Conservation (phyloP, 2,888 invertebrate genomes). For the Cylindroiulus punctatus region DNA sequence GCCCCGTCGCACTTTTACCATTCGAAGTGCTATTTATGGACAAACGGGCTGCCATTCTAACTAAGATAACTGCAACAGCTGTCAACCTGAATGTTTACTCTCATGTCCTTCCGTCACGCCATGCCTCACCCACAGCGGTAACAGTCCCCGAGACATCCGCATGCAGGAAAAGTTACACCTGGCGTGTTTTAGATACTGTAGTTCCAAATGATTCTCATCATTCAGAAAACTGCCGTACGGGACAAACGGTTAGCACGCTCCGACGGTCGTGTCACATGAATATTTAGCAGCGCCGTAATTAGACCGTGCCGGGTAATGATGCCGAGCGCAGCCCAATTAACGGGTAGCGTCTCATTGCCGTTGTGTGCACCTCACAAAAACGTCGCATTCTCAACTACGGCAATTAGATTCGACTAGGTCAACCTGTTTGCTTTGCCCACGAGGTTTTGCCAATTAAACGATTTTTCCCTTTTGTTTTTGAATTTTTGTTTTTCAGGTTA, state of each 20-base stretch:
- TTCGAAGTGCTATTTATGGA: background rate
- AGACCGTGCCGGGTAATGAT: constrained; percentile 14
- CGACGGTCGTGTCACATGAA: background rate
- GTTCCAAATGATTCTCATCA: background rate
- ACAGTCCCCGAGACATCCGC: constrained; percentile 15
- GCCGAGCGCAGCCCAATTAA: background rate
- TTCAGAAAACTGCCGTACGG: background rate
- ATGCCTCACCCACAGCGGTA: background rate
- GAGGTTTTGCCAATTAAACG: background rate
- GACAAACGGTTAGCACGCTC: constrained; percentile 20
- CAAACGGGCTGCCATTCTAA: background rate
- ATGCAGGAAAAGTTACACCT: constrained; percentile 2
- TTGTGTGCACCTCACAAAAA: background rate
- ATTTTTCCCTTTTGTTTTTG: constrained; percentile 22
- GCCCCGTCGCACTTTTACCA: background rate
- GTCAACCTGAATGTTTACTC: background rate
- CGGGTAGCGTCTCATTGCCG: constrained; percentile 16
- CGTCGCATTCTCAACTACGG: background rate
- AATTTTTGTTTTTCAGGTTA: background rate
- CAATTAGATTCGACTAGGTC: background rate
- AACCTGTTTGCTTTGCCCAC: background rate
- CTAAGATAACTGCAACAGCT: constrained; percentile 15
- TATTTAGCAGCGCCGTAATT: background rate
- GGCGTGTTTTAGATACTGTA: background rate
- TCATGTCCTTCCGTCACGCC: background rate